Evolutionary conservation across 2,113 vertebrate genomes (phyloP).

Genomic region (Petromus typicus): DNA sequence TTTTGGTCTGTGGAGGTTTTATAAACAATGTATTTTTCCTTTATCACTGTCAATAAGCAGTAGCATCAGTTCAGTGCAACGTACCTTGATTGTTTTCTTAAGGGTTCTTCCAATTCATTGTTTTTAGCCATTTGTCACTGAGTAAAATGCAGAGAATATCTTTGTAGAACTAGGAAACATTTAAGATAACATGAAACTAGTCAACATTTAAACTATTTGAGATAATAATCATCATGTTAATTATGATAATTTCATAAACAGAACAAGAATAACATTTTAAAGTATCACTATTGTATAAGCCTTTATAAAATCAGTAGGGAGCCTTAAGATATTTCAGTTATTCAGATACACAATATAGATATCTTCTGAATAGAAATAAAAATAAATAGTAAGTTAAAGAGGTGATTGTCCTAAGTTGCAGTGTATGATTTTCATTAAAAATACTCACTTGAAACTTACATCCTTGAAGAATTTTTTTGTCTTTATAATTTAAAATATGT

Average conservation of each 20-base stretch:
- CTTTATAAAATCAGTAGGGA: slow-evolving; percentile 14
- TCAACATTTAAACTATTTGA: not conserved
- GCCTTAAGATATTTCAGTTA: not conserved
- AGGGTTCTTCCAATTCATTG: not conserved
- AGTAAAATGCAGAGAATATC: not conserved
- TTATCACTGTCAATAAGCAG: not conserved
- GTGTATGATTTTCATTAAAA: slow-evolving; percentile 25
- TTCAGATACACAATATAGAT: not conserved
- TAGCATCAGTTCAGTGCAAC: not conserved
- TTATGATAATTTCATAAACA: not conserved
- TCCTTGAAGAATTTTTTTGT: not conserved
- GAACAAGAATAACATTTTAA: not conserved
- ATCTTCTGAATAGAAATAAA: slow-evolving; percentile 9
- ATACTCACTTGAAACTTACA: slow-evolving; percentile 12
- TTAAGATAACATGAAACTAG: too few relatives aligned
- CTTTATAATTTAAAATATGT: not conserved
- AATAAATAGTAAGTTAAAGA: not conserved
- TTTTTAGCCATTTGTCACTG: not conserved
- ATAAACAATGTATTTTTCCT: slow-evolving; percentile 55
- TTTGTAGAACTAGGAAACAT: not conserved
- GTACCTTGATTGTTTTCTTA: not conserved
- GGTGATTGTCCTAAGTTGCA: not conserved
- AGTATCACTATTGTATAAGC: not conserved
- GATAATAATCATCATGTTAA: not conserved
- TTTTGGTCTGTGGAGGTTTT: slow-evolving; percentile 28